These are phyloP conservation scores for Fissipunctia ypsillon DNA, from an alignment of 2,888 invertebrate genomes.

Conservation along the genomic window DNA sequence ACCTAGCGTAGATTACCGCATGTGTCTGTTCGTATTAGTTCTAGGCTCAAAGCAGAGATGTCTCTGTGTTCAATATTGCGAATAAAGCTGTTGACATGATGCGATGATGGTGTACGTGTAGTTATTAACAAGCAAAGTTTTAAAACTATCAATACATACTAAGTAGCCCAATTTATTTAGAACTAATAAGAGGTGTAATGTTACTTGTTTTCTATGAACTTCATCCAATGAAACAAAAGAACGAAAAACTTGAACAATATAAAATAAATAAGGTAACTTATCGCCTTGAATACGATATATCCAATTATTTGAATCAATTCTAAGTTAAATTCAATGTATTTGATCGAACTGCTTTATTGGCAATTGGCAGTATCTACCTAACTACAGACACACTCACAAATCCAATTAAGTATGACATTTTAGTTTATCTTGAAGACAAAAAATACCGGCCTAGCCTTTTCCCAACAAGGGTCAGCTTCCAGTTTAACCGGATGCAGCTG, in stretches of 20 bases:
- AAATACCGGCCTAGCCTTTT: too few relatives aligned
- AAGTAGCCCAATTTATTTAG: not conserved
- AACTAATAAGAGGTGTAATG: not conserved
- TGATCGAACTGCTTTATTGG: not conserved
- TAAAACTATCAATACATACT: not conserved
- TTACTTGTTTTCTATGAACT: not conserved
- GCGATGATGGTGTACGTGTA: not conserved
- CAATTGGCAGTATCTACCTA: not conserved
- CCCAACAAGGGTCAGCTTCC: too few relatives aligned
- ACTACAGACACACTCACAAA: too few relatives aligned
- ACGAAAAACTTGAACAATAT: not conserved
- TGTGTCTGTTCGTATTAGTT: conserved; percentile 10
- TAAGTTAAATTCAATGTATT: not conserved
- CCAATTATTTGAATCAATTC: not conserved
- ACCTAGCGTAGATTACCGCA: conserved; percentile 14
- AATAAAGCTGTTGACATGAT: not conserved
- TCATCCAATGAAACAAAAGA: not conserved
- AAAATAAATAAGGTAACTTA: not conserved
- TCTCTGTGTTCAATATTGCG: conserved; percentile 5
- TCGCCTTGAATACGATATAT: not conserved
- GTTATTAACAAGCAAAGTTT: not conserved
- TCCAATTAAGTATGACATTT: too few relatives aligned
- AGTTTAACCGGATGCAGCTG: too few relatives aligned
- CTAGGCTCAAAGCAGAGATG: conserved; percentile 28
- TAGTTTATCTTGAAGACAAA: too few relatives aligned